These are phyloP conservation scores for Himalopsyche phryganea DNA, from an alignment of 1,140 invertebrate genomes.

Conservation along the genomic window DNA sequence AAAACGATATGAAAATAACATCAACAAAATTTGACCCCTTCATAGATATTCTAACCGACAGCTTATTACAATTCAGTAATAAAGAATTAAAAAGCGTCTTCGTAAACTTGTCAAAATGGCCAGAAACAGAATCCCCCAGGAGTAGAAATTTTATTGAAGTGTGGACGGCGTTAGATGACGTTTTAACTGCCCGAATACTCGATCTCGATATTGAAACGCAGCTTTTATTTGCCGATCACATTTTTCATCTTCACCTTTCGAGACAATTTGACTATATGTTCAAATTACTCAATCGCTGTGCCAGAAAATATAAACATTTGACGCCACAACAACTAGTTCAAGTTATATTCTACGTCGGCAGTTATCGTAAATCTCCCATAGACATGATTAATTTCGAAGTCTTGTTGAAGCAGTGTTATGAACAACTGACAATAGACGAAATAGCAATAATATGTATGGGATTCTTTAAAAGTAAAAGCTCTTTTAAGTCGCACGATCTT, in stretches of 20 bases:
- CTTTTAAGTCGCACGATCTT: conserved; percentile 47
- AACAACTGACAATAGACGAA: conserved; percentile 53
- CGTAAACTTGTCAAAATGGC: conserved; percentile 39
- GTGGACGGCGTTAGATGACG: conserved; percentile 52
- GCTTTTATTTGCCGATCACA: conserved; percentile 51
- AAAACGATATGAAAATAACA: conserved; percentile 37
- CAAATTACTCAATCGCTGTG: conserved; percentile 46
- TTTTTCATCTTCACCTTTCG: conserved; percentile 46
- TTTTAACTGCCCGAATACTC: conserved; percentile 45
- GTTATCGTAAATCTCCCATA: conserved; percentile 41
- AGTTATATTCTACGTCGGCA: conserved; percentile 54
- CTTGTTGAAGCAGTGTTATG: conserved; percentile 42
- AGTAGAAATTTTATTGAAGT: conserved; percentile 51
- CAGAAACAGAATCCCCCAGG: conserved; percentile 37
- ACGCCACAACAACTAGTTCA: conserved; percentile 53
- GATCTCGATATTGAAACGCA: conserved; percentile 42
- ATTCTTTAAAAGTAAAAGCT: conserved; percentile 59
- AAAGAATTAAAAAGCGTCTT: conserved; percentile 44
- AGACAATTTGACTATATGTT: conserved; percentile 45
- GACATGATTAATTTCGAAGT: conserved; percentile 57
- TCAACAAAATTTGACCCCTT: conserved; percentile 43
- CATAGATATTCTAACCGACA: conserved; percentile 42
- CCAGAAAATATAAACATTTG: conserved; percentile 45
- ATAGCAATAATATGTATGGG: conserved; percentile 56
- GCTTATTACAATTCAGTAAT: conserved; percentile 44